phyloP scores from a whole-genome alignment of 2,113 vertebrate species.

The Numida meleagris region DNA sequence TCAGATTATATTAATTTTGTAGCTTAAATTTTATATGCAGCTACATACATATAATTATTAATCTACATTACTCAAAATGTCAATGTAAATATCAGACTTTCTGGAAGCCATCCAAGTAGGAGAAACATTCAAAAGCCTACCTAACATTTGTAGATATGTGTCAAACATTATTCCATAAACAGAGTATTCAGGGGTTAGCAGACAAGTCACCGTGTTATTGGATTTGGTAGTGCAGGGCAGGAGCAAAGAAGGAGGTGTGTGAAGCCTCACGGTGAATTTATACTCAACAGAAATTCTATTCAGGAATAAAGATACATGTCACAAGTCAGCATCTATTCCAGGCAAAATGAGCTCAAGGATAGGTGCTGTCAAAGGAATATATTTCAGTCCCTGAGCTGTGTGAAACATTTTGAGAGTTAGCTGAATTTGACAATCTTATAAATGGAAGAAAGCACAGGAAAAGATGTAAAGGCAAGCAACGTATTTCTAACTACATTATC shows the following conservation, averaged over 20 bases:
- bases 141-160: neutral
- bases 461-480: neutral
- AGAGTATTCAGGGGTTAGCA: neutral
- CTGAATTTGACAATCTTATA: neutral
- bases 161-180: neutral
- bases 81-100: neutral
- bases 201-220: neutral
- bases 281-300: neutral
- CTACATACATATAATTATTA: neutral
- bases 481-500: neutral
- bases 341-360: neutral
- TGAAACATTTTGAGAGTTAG: neutral
- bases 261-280: neutral
- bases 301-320: conserved; percentile 2
- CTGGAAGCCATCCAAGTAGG: neutral
- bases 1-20: neutral
- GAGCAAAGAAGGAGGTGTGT: neutral
- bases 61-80: neutral
- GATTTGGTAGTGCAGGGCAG: neutral
- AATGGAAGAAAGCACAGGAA: neutral
- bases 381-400: neutral
- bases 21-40: neutral
- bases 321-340: neutral
- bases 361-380: neutral
- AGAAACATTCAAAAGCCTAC: neutral